These are phyloP conservation scores for Phenganax subtilis DNA, from an alignment of 92 coral and sea anemone genomes.

Conservation along the genomic window DNA sequence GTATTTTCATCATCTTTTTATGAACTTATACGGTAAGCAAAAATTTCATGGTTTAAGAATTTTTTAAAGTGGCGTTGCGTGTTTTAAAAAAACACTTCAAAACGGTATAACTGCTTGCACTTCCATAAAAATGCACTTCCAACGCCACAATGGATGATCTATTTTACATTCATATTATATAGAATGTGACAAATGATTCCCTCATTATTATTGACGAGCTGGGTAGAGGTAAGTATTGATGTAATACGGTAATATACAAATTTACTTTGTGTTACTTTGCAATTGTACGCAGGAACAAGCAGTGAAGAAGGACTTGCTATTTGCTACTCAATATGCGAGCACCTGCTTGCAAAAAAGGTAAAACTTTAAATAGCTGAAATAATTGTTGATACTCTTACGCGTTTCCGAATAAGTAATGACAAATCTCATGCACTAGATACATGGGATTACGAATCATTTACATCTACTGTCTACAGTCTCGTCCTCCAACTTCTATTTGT, in stretches of 20 bases:
- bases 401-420: background rate
- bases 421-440: too few relatives aligned
- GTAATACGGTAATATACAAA: too few relatives aligned
- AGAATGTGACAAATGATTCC: constrained; percentile 80
- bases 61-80: too few relatives aligned
- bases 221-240: constrained; percentile 67
- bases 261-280: background rate
- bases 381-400: too few relatives aligned
- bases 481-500: too few relatives aligned
- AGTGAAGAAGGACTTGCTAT: constrained; percentile 98
- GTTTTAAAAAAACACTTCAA: too few relatives aligned
- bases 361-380: background rate
- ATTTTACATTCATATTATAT: background rate
- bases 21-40: background rate
- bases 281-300: constrained; percentile 65
- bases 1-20: constrained; percentile 33
- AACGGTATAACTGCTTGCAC: background rate
- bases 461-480: too few relatives aligned
- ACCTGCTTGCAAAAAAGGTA: constrained; percentile 72
- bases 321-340: constrained; percentile 86
- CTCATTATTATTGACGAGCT: constrained; percentile 86
- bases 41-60: too few relatives aligned
- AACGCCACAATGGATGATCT: background rate
- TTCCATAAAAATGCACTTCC: background rate
- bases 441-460: too few relatives aligned